Conservation (phyloP, 2,797 vertebrate genomes). For the Poeciliopsis infans region DNA sequence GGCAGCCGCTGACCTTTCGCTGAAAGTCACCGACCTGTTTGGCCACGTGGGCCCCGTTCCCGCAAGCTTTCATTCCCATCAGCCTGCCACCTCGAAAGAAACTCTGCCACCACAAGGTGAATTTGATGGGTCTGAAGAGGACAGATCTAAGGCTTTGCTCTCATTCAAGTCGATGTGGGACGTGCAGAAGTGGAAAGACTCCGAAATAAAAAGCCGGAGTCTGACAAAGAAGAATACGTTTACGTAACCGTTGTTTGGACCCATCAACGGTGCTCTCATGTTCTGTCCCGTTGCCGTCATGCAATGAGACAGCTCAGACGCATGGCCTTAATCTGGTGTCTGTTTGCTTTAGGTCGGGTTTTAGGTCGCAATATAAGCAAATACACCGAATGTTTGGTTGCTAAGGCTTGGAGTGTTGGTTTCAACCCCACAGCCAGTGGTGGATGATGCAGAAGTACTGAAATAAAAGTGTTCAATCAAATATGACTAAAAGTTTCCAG, state of each 20-base stretch:
- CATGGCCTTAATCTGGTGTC: conserved; percentile 4
- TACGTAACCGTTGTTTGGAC: conserved; percentile 54
- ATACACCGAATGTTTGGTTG: conserved; percentile 28
- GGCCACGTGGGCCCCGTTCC: neutral
- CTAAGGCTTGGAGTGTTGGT: conserved; percentile 41
- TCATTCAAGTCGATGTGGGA: conserved; percentile 49
- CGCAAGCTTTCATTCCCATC: conserved; percentile 18
- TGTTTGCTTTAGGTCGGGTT: conserved; percentile 52
- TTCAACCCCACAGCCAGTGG: neutral
- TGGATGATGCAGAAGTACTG: too few relatives aligned
- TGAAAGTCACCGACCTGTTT: conserved; percentile 3
- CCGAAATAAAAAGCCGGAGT: conserved; percentile 22
- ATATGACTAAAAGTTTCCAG: too few relatives aligned
- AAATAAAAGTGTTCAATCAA: too few relatives aligned
- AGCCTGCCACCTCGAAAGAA: conserved; percentile 11
- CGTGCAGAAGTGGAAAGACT: conserved; percentile 37
- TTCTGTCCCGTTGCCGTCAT: conserved; percentile 27
- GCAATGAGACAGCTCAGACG: conserved; percentile 8
- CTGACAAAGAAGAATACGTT: conserved; percentile 34
- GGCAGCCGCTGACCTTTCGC: conserved; percentile 32
- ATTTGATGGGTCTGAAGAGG: conserved; percentile 49
- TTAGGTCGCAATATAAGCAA: neutral
- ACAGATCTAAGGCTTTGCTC: conserved; percentile 53
- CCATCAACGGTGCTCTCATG: conserved; percentile 9
- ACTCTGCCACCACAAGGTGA: conserved; percentile 47